phyloP scores from a whole-genome alignment of 2,888 invertebrate species.

The Chymomyza procnemis region DNA sequence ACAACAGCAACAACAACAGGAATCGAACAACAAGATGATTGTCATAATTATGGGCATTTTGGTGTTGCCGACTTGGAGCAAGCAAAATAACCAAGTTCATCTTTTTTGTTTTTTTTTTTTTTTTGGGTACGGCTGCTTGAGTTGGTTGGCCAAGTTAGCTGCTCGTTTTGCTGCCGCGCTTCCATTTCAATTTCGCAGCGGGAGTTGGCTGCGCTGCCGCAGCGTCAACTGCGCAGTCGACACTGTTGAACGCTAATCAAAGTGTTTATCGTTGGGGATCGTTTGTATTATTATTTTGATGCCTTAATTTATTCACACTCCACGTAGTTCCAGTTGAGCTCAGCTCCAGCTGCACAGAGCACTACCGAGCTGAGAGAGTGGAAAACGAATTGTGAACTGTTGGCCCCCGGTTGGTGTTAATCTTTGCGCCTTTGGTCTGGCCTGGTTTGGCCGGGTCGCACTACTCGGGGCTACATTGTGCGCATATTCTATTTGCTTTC shows the following conservation, averaged over 20 bases:
- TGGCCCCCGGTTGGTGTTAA: conserved; percentile 46
- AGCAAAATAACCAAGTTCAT: neutral
- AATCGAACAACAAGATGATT: conserved; percentile 62
- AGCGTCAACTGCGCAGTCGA: conserved; percentile 9
- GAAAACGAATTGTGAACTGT: neutral
- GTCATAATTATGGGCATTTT: conserved; percentile 70
- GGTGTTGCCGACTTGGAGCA: conserved; percentile 54
- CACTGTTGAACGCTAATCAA: conserved; percentile 58
- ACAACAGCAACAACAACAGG: conserved; percentile 35
- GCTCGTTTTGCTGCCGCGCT: conserved; percentile 58
- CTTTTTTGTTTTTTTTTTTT: too few species aligned
- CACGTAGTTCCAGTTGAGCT: conserved; percentile 4
- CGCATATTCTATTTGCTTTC: conserved; percentile 63
- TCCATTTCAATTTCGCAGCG: conserved; percentile 70
- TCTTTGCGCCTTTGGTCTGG: conserved; percentile 50
- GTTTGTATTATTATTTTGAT: conserved; percentile 72
- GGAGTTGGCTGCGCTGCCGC: conserved; percentile 41
- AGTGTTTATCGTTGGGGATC: conserved; percentile 73
- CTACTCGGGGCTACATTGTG: neutral
- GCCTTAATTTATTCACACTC: conserved; percentile 76
- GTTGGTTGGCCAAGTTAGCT: conserved; percentile 11
- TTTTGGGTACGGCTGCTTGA: conserved; percentile 14
- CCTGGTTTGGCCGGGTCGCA: neutral
- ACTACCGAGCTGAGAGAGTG: neutral
- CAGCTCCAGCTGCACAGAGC: too few species aligned